These are phyloP conservation scores for Pyrrhopygopsis socrates DNA, from an alignment of 2,888 invertebrate species.

Conservation along the genomic window DNA sequence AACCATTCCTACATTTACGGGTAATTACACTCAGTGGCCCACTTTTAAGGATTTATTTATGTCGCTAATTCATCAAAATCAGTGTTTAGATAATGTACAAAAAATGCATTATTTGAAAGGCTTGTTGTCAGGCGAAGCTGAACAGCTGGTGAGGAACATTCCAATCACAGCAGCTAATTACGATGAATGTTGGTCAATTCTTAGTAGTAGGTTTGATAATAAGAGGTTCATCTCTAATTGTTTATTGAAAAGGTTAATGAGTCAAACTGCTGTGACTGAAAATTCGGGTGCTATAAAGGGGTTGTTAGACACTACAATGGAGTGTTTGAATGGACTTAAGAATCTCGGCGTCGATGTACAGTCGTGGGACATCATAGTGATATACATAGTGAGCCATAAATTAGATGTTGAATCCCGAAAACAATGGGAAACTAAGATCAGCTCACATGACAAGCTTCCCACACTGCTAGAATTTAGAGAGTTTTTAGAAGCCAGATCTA, in stretches of 20 bases:
- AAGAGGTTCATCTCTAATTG: too few relatives aligned
- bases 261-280: slow-evolving; percentile 28
- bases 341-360: background rate
- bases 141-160: too few relatives aligned
- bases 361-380: background rate
- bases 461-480: slow-evolving; percentile 12
- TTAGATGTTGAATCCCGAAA: background rate
- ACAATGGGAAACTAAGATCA: background rate
- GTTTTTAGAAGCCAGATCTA: background rate
- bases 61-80: too few relatives aligned
- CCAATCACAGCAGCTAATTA: too few relatives aligned
- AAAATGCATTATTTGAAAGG: too few relatives aligned
- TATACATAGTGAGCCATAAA: background rate
- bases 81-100: too few relatives aligned
- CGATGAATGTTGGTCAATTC: background rate
- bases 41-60: too few relatives aligned
- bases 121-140: too few relatives aligned
- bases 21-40: too few relatives aligned
- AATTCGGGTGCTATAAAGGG: slow-evolving; percentile 56
- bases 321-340: background rate
- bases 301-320: slow-evolving; percentile 44
- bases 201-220: background rate
- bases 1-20: too few relatives aligned
- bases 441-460: background rate
- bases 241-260: background rate